Evolutionary conservation across 2,113 vertebrate species (phyloP).

Genomic region (Clupea harengus): DNA sequence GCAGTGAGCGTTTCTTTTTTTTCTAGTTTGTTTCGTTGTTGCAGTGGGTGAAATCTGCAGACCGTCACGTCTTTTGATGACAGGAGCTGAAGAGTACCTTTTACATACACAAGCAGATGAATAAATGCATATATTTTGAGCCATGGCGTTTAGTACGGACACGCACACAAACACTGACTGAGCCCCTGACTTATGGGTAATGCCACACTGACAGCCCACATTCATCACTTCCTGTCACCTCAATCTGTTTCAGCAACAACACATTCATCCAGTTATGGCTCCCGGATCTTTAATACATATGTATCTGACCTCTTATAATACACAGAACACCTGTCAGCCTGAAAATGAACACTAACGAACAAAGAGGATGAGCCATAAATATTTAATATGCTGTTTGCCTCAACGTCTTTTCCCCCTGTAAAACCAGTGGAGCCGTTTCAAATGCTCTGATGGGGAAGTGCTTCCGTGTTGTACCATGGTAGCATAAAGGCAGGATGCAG

Average conservation of each 20-base stretch:
- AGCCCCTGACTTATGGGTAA: slow-evolving; percentile 45
- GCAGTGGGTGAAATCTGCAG: background rate
- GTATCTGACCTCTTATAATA: slow-evolving; percentile 28
- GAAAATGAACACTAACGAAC: slow-evolving; percentile 39
- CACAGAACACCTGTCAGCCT: slow-evolving; percentile 32
- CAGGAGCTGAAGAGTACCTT: slow-evolving; percentile 16
- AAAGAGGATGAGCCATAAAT: slow-evolving; percentile 36
- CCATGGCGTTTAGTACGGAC: slow-evolving; percentile 39
- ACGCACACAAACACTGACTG: slow-evolving; percentile 38
- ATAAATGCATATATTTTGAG: slow-evolving; percentile 47
- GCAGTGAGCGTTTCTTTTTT: background rate
- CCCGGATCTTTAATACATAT: slow-evolving; percentile 41
- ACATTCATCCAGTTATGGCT: slow-evolving; percentile 20
- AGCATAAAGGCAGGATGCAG: background rate
- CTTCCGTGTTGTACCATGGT: background rate
- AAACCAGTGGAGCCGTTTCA: slow-evolving; percentile 20
- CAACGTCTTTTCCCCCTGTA: slow-evolving; percentile 26
- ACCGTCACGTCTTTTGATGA: slow-evolving; percentile 8
- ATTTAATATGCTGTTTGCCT: slow-evolving; percentile 42
- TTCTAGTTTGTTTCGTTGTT: background rate
- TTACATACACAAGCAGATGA: slow-evolving; percentile 41
- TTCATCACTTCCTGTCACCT: slow-evolving; percentile 44
- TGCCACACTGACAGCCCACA: slow-evolving; percentile 42
- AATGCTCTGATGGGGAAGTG: background rate
- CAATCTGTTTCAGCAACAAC: slow-evolving; percentile 24